Conservation (phyloP, 2,797 vertebrate genomes). For the Microcaecilia unicolor region DNA sequence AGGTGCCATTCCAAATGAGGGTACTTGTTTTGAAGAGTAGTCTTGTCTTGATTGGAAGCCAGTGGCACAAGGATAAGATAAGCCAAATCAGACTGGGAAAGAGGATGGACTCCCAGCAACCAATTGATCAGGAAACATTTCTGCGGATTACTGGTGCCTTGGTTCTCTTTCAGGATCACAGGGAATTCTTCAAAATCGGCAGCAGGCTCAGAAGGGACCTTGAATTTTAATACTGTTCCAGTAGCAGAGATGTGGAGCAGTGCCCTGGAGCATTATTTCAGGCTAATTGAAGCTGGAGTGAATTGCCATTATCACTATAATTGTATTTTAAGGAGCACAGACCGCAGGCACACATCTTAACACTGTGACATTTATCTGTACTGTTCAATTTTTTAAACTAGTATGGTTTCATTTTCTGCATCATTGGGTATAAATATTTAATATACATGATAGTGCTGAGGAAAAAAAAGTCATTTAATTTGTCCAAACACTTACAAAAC, state of each 20-base stretch:
- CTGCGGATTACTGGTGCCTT: no score
- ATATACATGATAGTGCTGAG: neutral
- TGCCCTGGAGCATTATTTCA: neutral
- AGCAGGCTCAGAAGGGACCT: no score
- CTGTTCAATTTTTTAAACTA: neutral
- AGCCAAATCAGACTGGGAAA: no score
- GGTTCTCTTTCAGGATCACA: no score
- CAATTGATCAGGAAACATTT: no score
- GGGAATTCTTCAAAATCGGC: no score
- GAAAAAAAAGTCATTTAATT: neutral
- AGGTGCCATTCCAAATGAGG: no score
- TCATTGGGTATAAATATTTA: constrained; percentile 9
- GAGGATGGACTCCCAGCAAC: no score
- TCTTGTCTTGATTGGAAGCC: no score
- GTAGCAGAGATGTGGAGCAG: neutral
- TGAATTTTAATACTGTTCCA: constrained; percentile 6
- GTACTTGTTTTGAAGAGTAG: no score
- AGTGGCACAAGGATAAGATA: no score
- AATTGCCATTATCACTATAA: neutral
- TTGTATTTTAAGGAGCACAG: constrained; percentile 7
- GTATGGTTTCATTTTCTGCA: neutral
- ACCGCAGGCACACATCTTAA: neutral
- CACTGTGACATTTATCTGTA: neutral
- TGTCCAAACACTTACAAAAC: neutral
- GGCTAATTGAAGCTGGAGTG: neutral